A percentile compares a stretch with the other conserved stretches of the same genome.
Conservation (phyloP, 2,113 vertebrate species). For the Anolis carolinensis region DNA sequence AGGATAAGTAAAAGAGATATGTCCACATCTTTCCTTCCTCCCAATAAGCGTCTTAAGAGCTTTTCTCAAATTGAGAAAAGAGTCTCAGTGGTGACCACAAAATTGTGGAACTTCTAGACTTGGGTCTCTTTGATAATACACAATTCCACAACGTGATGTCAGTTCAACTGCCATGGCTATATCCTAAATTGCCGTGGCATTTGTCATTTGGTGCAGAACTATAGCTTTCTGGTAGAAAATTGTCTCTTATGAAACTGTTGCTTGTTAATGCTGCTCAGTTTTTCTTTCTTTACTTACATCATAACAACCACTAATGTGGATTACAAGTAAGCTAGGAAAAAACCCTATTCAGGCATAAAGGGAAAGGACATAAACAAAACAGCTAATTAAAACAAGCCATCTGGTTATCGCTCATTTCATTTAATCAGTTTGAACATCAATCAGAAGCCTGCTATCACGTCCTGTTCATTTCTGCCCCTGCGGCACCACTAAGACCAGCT, state of each 20-base stretch:
- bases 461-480: background rate
- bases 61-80: background rate
- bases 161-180: no score
- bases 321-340: background rate
- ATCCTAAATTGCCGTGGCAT: no score
- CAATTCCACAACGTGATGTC: no score
- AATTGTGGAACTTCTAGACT: background rate
- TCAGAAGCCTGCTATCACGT: background rate
- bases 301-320: background rate
- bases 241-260: no score
- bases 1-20: background rate
- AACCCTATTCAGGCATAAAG: background rate
- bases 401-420: background rate
- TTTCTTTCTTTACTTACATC: background rate
- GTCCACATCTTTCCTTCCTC: background rate
- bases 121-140: no score
- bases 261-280: background rate
- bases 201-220: no score
- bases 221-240: no score
- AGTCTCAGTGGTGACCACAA: background rate
- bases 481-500: background rate
- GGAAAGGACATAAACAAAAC: background rate
- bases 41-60: background rate
- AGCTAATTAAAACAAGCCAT: background rate
- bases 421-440: background rate